Conservation (phyloP, 1,140 invertebrate species). For the Drosophila parvula region DNA sequence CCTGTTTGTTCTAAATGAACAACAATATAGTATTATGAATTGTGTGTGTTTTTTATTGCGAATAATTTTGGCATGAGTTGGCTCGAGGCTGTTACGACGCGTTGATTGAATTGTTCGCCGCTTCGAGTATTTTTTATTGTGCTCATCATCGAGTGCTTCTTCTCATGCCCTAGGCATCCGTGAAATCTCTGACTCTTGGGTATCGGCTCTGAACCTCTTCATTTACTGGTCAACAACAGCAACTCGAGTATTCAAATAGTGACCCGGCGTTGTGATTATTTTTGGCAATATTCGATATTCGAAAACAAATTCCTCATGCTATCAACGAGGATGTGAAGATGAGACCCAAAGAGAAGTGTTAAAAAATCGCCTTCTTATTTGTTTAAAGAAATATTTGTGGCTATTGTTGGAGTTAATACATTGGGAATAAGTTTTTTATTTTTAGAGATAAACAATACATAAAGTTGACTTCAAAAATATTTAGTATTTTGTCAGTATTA, state of each 20-base stretch:
- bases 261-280: constrained; percentile 30
- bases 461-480: too few relatives aligned
- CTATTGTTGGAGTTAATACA: neutral
- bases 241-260: constrained; percentile 40
- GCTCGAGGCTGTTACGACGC: constrained; percentile 21
- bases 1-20: constrained; percentile 76
- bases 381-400: neutral
- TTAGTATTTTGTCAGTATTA: too few relatives aligned
- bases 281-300: constrained; percentile 30
- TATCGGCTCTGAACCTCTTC: constrained; percentile 50
- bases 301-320: constrained; percentile 43
- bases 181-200: constrained; percentile 17
- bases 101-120: constrained; percentile 55
- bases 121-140: constrained; percentile 53
- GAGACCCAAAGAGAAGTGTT: constrained; percentile 12
- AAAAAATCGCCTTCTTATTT: constrained; percentile 10
- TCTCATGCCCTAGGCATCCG: constrained; percentile 30
- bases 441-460: too few relatives aligned
- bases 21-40: constrained; percentile 22
- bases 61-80: constrained; percentile 63
- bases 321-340: constrained; percentile 27
- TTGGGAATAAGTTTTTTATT: accelerated
- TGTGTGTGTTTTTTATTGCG: constrained; percentile 21
- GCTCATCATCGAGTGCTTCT: constrained; percentile 33
- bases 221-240: constrained; percentile 5